A percentile compares a stretch with the other conserved stretches of the same genome.
phyloP scores from a whole-genome alignment of 2,797 vertebrate genomes.

The Tinamus major region DNA sequence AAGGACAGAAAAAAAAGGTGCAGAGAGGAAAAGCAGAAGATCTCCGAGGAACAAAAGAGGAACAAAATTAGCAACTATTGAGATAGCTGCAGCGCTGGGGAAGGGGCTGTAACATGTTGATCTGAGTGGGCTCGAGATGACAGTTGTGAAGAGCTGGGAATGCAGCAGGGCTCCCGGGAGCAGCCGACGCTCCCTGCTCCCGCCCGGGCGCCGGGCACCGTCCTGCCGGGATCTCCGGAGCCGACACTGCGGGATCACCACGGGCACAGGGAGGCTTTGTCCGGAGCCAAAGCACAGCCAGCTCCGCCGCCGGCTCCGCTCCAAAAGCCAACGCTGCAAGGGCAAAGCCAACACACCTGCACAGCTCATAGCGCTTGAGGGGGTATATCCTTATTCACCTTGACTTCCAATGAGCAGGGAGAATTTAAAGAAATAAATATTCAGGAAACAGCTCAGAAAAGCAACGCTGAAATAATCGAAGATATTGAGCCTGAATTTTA shows the following conservation, averaged over 20 bases:
- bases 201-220: not conserved
- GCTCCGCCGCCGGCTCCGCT: not conserved
- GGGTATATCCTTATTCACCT: not conserved
- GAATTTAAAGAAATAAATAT: not conserved
- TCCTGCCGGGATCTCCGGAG: not conserved
- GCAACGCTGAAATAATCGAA: not conserved
- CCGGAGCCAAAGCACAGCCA: not conserved
- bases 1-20: not conserved
- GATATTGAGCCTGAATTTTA: not conserved
- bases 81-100: not conserved
- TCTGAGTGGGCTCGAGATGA: not conserved
- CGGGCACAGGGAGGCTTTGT: not conserved
- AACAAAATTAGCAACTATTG: not conserved
- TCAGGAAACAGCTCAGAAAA: not conserved
- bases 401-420: not conserved
- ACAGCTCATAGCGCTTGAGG: not conserved
- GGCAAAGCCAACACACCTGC: not conserved
- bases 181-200: rapidly evolving
- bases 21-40: not conserved
- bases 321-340: not conserved
- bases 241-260: constrained; percentile 25
- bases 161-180: not conserved
- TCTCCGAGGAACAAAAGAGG: not conserved
- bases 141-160: not conserved
- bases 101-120: rapidly evolving